Conservation (phyloP, 2,113 vertebrate species). For the Thinocorus orbignyianus region DNA sequence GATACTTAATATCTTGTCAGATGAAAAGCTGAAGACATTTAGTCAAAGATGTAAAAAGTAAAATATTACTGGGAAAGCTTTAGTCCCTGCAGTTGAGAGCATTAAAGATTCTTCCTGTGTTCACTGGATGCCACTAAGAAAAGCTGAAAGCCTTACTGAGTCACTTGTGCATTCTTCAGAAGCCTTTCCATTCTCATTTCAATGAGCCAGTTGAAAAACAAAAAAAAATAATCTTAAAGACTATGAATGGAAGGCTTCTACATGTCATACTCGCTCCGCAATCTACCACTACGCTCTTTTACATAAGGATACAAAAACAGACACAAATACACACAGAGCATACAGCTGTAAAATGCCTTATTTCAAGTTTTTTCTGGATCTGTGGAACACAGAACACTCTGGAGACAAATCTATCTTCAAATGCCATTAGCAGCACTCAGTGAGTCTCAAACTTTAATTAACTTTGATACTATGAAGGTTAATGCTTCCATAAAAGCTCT, state of each 20-base stretch:
- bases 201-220: not conserved
- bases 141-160: not conserved
- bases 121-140: not conserved
- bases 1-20: not conserved
- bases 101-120: not conserved
- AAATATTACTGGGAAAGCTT: not conserved
- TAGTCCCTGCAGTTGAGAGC: not conserved
- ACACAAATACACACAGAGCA: not conserved
- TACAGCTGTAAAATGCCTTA: not conserved
- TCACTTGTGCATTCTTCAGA: not conserved
- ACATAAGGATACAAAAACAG: not conserved
- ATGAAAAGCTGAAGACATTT: not conserved
- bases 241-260: not conserved
- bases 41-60: not conserved
- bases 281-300: not conserved
- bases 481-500: not conserved
- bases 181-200: conserved; percentile 41
- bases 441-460: not conserved
- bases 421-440: not conserved
- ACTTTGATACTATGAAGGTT: not conserved
- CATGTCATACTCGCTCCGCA: not conserved
- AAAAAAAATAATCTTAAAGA: not conserved
- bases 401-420: not conserved
- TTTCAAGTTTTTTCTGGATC: not conserved
- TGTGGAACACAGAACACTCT: not conserved